Conservation (phyloP, 1,140 invertebrate genomes). For the Ooceraea biroi region DNA sequence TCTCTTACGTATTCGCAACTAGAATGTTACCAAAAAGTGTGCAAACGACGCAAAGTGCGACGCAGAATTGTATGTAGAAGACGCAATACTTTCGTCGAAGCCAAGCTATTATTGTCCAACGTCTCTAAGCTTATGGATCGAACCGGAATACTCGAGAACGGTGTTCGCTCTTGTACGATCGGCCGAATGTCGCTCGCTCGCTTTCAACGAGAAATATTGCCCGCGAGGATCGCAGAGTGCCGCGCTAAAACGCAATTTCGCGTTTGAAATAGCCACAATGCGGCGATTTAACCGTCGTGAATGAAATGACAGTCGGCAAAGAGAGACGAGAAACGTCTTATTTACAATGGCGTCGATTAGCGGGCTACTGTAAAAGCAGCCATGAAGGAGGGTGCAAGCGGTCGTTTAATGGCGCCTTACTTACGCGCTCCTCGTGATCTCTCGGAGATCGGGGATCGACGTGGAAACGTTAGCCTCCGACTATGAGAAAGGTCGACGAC, state of each 20-base stretch:
- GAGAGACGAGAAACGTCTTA: constrained; percentile 20
- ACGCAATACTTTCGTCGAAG: not conserved
- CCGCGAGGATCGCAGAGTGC: constrained; percentile 10
- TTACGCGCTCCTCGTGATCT: constrained; percentile 45
- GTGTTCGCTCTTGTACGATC: not conserved
- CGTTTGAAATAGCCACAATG: constrained; percentile 22
- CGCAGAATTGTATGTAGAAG: constrained; percentile 13
- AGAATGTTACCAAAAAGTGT: constrained; percentile 37
- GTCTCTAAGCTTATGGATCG: constrained; percentile 19
- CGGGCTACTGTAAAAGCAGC: constrained; percentile 26
- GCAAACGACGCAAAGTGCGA: not conserved
- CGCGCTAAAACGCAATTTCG: constrained; percentile 15
- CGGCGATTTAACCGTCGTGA: constrained; percentile 1
- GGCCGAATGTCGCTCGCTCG: constrained; percentile 11
- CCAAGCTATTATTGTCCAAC: not conserved
- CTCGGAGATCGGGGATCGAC: constrained; percentile 49
- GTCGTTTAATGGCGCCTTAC: constrained; percentile 41
- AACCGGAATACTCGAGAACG: not conserved
- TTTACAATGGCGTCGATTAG: constrained; percentile 52
- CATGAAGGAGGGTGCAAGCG: constrained; percentile 9
- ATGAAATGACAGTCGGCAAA: constrained; percentile 31
- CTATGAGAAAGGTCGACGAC: constrained; percentile 69
- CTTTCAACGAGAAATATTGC: constrained; percentile 9
- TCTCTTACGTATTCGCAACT: constrained; percentile 6
- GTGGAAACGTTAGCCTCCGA: constrained; percentile 39